Conservation (phyloP, 2,797 vertebrate species). For the Pithecia hirsuta region DNA sequence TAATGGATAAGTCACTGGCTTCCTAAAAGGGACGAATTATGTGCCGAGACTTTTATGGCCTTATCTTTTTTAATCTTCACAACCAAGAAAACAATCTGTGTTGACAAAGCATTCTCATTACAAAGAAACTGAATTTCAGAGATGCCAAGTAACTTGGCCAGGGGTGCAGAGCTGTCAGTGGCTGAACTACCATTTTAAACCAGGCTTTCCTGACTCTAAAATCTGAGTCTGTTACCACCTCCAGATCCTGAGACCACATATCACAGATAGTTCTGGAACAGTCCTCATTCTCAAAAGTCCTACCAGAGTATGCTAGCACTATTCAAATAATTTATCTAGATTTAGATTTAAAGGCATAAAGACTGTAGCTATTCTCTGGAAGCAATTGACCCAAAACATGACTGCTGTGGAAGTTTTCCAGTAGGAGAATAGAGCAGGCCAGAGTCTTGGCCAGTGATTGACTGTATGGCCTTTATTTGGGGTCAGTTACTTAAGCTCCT, state of each 20-base stretch:
- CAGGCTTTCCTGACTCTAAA: background rate
- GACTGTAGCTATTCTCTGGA: background rate
- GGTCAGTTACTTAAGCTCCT: background rate
- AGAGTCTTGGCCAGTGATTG: background rate
- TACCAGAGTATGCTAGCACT: background rate
- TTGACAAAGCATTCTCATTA: background rate
- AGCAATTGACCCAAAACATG: background rate
- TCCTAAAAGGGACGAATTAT: background rate
- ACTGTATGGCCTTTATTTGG: background rate
- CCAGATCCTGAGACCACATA: background rate
- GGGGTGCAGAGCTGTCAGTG: background rate
- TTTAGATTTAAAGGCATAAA: background rate
- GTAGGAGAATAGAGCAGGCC: no score
- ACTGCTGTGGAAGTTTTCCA: background rate
- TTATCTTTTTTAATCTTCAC: background rate
- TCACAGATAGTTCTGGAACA: background rate
- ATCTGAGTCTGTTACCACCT: background rate
- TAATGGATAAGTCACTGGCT: background rate
- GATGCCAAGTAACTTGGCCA: background rate
- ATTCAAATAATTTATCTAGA: background rate
- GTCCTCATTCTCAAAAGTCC: background rate
- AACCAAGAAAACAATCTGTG: background rate
- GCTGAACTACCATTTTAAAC: background rate
- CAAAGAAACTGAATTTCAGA: background rate
- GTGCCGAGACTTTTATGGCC: background rate